phyloP scores from a whole-genome alignment of 2,797 vertebrate species.

The Hipposideros larvatus region DNA sequence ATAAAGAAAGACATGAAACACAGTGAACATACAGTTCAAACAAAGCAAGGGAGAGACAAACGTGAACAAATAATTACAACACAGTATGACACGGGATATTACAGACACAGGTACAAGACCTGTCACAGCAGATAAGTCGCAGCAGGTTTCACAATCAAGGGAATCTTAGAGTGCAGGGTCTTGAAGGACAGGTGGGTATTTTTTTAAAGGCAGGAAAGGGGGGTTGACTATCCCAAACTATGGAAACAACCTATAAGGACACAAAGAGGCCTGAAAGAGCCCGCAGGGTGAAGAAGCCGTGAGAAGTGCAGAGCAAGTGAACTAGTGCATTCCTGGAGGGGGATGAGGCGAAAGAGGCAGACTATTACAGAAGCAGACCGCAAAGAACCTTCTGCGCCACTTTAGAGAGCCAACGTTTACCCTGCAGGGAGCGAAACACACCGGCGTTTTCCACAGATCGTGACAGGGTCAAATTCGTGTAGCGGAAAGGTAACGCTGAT shows the following conservation, averaged over 20 bases:
- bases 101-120: background rate
- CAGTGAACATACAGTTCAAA: fast-evolving
- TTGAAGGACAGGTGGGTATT: background rate
- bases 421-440: background rate
- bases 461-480: background rate
- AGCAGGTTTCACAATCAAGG: background rate
- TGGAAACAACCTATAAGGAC: background rate
- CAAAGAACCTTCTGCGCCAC: background rate
- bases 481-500: background rate
- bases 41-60: background rate
- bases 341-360: background rate
- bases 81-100: too few species aligned
- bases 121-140: background rate
- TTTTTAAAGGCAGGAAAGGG: background rate
- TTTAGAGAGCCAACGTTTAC: fast-evolving
- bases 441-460: background rate
- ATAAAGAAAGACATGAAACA: background rate
- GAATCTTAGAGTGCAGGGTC: background rate
- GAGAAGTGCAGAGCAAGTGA: too few species aligned
- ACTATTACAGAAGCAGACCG: background rate
- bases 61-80: background rate
- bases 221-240: background rate
- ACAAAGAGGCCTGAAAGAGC: background rate
- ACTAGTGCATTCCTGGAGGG: background rate
- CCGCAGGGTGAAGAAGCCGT: background rate